These are phyloP conservation scores for Zalophus californianus DNA, from an alignment of 2,797 vertebrate genomes.

Conservation along the genomic window DNA sequence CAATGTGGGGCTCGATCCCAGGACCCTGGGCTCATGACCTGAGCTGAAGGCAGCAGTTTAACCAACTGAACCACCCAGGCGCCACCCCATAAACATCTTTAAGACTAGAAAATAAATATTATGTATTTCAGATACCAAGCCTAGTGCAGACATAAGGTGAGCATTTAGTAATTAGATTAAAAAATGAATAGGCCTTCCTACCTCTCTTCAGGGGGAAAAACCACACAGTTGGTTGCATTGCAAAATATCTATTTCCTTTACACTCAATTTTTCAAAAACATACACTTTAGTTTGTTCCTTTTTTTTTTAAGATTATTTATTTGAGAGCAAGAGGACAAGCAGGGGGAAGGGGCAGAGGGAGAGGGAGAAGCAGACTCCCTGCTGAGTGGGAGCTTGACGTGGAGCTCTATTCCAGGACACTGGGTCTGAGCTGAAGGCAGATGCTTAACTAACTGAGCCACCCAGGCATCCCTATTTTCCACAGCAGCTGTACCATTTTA, in stretches of 20 bases:
- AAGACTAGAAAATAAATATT: neutral
- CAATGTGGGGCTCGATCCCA: too few species aligned
- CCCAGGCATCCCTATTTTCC: neutral
- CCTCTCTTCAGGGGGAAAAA: neutral
- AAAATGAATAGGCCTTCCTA: neutral
- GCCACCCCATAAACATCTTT: neutral
- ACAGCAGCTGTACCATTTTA: neutral
- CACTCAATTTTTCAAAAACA: neutral
- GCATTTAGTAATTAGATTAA: neutral
- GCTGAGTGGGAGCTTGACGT: too few species aligned
- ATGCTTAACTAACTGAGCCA: neutral
- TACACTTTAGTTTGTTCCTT: neutral
- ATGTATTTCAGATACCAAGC: neutral
- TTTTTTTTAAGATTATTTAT: neutral
- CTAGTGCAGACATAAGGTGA: neutral
- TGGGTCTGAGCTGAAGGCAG: too few species aligned
- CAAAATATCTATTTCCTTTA: conserved; percentile 40
- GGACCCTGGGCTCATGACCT: too few species aligned
- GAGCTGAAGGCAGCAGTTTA: too few species aligned
- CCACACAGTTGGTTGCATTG: neutral
- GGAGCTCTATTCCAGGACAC: too few species aligned
- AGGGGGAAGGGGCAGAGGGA: neutral
- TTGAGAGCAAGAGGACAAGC: neutral
- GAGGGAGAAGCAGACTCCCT: too few species aligned
- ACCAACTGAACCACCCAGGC: too few species aligned